A percentile compares a stretch with the other conserved stretches of the same genome.
Conservation (phyloP, 2,113 vertebrate genomes). For the Tetraodon nigroviridis region DNA sequence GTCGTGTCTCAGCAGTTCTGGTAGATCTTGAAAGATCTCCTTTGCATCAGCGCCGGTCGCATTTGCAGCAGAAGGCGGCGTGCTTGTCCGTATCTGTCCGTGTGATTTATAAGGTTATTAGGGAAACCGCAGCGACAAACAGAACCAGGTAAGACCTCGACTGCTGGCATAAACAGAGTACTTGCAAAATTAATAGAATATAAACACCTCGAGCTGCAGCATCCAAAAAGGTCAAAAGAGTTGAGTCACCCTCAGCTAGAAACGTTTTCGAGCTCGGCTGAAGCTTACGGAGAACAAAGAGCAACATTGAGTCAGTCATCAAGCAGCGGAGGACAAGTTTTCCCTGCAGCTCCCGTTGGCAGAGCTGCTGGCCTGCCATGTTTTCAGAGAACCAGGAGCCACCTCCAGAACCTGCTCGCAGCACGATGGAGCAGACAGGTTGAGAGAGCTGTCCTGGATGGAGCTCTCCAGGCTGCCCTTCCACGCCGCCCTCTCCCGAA, state of each 20-base stretch:
- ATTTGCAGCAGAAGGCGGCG: background rate
- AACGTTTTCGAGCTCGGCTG: no score
- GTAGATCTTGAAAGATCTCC: background rate
- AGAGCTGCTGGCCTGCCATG: conserved; percentile 42
- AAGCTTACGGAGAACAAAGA: background rate
- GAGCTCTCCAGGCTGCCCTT: conserved; percentile 71
- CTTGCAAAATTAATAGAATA: background rate
- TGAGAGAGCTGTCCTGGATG: conserved; percentile 22
- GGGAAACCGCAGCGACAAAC: background rate
- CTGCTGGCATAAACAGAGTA: background rate
- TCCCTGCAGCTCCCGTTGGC: conserved; percentile 57
- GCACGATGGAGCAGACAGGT: conserved; percentile 16
- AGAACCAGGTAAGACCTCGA: conserved; percentile 1
- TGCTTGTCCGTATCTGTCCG: conserved; percentile 11
- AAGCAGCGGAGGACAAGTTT: conserved; percentile 51
- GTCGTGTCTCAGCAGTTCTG: background rate
- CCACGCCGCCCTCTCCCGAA: conserved; percentile 20
- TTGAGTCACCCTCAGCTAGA: background rate
- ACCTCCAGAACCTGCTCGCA: conserved; percentile 67
- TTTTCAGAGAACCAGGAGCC: conserved; percentile 69
- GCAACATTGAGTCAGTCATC: conserved; percentile 11
- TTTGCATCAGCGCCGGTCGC: background rate
- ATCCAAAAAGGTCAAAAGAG: background rate
- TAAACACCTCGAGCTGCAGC: background rate
- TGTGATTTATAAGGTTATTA: background rate